Conservation (phyloP, 2,797 vertebrate species). For the Eurystomus glaucurus region DNA sequence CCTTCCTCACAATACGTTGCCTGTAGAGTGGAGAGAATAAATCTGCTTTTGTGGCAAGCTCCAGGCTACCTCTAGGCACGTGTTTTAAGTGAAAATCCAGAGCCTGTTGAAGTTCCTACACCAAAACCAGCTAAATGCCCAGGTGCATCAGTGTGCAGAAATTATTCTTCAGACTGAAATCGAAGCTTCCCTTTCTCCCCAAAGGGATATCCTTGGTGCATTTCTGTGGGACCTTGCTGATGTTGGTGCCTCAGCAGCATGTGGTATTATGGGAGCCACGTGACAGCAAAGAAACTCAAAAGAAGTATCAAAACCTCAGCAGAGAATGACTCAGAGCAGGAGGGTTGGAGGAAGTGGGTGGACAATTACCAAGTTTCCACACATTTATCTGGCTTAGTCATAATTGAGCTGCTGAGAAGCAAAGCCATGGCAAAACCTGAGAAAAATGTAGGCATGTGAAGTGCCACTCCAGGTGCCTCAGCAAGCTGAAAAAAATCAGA, state of each 20-base stretch:
- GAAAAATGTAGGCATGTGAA: neutral
- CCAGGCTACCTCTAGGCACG: neutral
- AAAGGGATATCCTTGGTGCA: neutral
- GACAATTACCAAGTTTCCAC: constrained; percentile 69
- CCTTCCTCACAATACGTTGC: fast-evolving
- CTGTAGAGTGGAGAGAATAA: neutral
- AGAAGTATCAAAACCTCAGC: constrained; percentile 61
- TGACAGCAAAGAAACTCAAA: constrained; percentile 29
- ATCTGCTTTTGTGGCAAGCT: neutral
- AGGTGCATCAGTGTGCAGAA: neutral
- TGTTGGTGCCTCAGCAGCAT: neutral
- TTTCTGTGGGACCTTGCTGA: neutral
- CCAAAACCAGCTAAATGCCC: neutral
- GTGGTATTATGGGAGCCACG: neutral
- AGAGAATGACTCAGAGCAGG: constrained; percentile 67
- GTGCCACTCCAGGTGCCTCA: neutral
- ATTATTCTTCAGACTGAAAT: neutral
- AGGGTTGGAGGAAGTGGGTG: constrained; percentile 64
- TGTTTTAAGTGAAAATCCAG: neutral
- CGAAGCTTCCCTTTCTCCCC: neutral
- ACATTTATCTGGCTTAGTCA: constrained; percentile 68
- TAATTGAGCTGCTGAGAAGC: constrained; percentile 58
- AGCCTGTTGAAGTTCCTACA: neutral
- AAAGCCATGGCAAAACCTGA: constrained; percentile 8
- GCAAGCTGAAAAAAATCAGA: neutral